phyloP scores from a whole-genome alignment of 2,888 invertebrate species.

The Tholera decimalis region DNA sequence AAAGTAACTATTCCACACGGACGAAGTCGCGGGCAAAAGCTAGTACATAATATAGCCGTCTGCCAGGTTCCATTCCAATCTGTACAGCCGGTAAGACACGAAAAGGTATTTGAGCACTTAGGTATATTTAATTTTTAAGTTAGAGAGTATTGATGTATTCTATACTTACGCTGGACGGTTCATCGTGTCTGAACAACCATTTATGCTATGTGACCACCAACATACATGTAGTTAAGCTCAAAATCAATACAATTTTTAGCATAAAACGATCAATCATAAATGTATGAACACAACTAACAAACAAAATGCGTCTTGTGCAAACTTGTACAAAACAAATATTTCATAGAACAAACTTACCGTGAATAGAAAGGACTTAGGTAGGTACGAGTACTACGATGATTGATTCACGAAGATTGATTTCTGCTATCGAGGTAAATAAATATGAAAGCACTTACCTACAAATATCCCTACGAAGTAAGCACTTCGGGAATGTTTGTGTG shows the following conservation, averaged over 20 bases:
- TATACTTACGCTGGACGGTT: no score
- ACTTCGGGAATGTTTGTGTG: background rate
- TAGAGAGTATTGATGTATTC: no score
- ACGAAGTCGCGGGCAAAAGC: no score
- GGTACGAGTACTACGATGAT: slow-evolving; percentile 15
- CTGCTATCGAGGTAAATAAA: slow-evolving; percentile 17
- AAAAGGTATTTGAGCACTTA: no score
- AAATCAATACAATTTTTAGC: slow-evolving; percentile 6
- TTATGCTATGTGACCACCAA: background rate
- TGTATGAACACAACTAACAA: slow-evolving; percentile 24
- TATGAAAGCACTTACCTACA: background rate
- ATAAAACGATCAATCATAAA: slow-evolving; percentile 27
- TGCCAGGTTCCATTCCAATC: no score
- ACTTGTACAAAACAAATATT: slow-evolving; percentile 46
- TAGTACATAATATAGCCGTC: no score
- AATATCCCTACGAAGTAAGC: background rate
- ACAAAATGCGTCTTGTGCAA: slow-evolving; percentile 24
- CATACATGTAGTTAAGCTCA: background rate
- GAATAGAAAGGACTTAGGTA: slow-evolving; percentile 28
- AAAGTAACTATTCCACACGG: no score
- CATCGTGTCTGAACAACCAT: background rate
- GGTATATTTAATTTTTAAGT: no score
- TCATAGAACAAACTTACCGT: slow-evolving; percentile 34
- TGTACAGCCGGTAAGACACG: no score
- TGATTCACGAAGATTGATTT: slow-evolving; percentile 35